A percentile compares a stretch with the other conserved stretches of the same genome.
phyloP scores from a whole-genome alignment of 1,140 invertebrate species.

The Triops longicaudatus region DNA sequence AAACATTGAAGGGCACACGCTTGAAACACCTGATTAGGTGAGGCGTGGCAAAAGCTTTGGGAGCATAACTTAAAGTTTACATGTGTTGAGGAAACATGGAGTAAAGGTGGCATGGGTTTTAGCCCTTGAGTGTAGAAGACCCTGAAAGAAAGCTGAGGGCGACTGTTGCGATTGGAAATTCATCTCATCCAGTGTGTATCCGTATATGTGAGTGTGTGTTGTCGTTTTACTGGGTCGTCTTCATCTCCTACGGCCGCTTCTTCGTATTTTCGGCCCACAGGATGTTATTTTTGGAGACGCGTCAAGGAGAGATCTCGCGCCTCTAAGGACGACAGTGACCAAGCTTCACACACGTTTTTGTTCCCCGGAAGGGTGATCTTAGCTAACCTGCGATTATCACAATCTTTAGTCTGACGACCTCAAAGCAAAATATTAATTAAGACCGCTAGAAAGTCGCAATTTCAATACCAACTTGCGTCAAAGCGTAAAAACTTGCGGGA shows the following conservation, averaged over 20 bases:
- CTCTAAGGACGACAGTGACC: neutral
- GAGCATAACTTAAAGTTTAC: too few species aligned
- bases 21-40: too few species aligned
- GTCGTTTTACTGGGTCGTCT: neutral
- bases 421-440: too few species aligned
- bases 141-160: too few species aligned
- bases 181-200: neutral
- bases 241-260: neutral
- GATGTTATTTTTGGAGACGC: slow-evolving; percentile 11
- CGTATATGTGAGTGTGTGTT: neutral
- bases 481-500: neutral
- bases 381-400: neutral
- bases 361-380: neutral
- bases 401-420: too few species aligned
- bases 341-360: neutral
- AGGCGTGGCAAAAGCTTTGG: too few species aligned
- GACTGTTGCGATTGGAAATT: neutral
- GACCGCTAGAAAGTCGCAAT: too few species aligned
- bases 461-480: too few species aligned
- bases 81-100: too few species aligned
- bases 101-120: too few species aligned
- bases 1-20: too few species aligned
- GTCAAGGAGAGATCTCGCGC: neutral
- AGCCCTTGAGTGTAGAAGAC: too few species aligned
- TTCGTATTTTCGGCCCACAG: slow-evolving; percentile 14